Conservation (phyloP, 2,888 invertebrate genomes). For the Amiota mariae region DNA sequence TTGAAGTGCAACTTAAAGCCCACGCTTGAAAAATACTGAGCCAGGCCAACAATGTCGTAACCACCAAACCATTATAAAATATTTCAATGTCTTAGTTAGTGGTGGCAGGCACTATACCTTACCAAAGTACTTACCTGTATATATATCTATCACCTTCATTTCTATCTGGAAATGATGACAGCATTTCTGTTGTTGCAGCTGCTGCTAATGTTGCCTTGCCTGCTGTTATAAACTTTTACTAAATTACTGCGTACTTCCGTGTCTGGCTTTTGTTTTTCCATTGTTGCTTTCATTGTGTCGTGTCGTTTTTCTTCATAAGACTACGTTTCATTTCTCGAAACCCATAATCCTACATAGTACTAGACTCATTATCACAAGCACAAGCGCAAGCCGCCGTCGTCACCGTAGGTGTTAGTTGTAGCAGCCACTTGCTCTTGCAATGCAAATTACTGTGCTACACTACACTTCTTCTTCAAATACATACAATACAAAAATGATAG, state of each 20-base stretch:
- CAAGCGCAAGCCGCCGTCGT: background rate
- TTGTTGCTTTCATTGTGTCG: too few relatives aligned
- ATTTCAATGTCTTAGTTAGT: slow-evolving; percentile 16
- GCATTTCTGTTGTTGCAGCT: too few relatives aligned
- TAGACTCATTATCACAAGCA: slow-evolving; percentile 21
- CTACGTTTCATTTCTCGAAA: too few relatives aligned
- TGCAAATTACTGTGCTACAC: background rate
- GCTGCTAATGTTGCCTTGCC: too few relatives aligned
- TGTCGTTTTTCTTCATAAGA: too few relatives aligned
- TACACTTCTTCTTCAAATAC: background rate
- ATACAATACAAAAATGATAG: too few relatives aligned
- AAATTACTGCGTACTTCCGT: too few relatives aligned
- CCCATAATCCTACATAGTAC: background rate
- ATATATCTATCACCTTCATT: too few relatives aligned
- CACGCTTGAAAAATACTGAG: background rate
- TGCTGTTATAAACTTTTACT: too few relatives aligned
- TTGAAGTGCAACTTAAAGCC: slow-evolving; percentile 7
- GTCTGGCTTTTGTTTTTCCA: too few relatives aligned
- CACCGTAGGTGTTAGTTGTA: slow-evolving; percentile 20
- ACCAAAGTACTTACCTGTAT: background rate
- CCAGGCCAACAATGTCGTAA: background rate
- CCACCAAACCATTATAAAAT: slow-evolving; percentile 5
- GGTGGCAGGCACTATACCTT: background rate
- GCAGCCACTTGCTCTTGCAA: background rate
- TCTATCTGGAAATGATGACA: too few relatives aligned